Evolutionary conservation across 2,797 vertebrate species (phyloP).

Genomic region (Intellagama lesueurii): DNA sequence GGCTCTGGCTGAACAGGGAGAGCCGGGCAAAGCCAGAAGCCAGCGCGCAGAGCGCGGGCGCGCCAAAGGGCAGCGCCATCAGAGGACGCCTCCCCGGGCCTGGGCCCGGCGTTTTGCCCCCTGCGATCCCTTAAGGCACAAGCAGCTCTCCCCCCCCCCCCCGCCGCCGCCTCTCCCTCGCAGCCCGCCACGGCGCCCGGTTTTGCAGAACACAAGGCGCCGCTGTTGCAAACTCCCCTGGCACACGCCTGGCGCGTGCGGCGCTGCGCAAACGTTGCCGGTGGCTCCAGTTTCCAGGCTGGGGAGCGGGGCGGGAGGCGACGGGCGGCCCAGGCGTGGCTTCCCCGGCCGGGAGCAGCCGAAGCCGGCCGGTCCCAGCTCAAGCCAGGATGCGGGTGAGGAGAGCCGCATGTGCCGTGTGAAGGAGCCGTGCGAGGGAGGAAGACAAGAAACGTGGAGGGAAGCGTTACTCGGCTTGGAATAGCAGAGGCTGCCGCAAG

Average conservation of each 20-base stretch:
- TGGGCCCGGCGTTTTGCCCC: neutral
- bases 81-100: neutral
- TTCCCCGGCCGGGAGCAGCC: neutral
- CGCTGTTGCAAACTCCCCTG: neutral
- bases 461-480: neutral
- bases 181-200: neutral
- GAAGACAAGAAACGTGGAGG: neutral
- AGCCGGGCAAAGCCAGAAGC: neutral
- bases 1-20: slow-evolving; percentile 44
- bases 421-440: neutral
- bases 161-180: neutral
- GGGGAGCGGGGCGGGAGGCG: neutral
- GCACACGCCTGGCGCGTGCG: neutral
- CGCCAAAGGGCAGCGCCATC: slow-evolving; percentile 25
- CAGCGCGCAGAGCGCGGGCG: neutral
- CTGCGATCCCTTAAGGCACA: neutral
- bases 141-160: neutral
- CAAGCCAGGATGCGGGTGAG: neutral
- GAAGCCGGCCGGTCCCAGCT: neutral
- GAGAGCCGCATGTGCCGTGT: neutral
- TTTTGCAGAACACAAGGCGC: neutral
- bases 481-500: neutral
- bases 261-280: neutral
- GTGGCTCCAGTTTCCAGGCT: slow-evolving; percentile 10
- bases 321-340: neutral